Percentiles rank a stretch among this genome's conserved stretches.
Evolutionary conservation across 2,113 vertebrate genomes (phyloP).

Genomic region (Casuarius casuarius): DNA sequence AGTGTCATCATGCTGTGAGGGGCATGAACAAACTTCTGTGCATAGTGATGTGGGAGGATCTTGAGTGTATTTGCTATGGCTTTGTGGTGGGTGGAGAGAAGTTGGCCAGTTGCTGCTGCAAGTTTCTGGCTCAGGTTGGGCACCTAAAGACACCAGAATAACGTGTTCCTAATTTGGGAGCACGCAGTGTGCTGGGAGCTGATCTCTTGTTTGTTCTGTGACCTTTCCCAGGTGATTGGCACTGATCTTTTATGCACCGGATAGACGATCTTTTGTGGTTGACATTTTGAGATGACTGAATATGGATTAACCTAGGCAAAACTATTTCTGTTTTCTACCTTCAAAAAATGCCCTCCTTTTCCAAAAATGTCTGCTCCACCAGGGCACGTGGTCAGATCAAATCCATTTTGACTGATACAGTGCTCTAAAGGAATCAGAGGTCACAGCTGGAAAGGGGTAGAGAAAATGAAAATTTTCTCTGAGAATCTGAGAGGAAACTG

Average conservation of each 20-base stretch:
- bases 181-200: not conserved
- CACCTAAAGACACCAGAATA: not conserved
- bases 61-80: not conserved
- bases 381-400: not conserved
- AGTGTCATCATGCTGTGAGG: conserved; percentile 18
- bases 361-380: not conserved
- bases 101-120: not conserved
- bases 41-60: not conserved
- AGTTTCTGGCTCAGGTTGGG: not conserved
- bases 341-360: conserved; percentile 45
- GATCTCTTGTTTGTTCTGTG: conserved; percentile 54
- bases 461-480: not conserved
- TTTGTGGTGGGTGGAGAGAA: not conserved
- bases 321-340: conserved; percentile 33
- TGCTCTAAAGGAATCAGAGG: not conserved
- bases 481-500: not conserved
- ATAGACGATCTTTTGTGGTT: conserved; percentile 10
- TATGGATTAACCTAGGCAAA: conserved; percentile 49
- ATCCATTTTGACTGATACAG: not conserved
- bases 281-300: conserved; percentile 60
- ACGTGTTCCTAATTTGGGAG: not conserved
- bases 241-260: conserved; percentile 27
- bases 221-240: conserved; percentile 61
- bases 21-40: not conserved
- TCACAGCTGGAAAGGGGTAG: not conserved